Percentiles rank a stretch among this genome's conserved stretches.
Evolutionary conservation across 2,888 invertebrate genomes (phyloP).

Genomic region (Dione juno): DNA sequence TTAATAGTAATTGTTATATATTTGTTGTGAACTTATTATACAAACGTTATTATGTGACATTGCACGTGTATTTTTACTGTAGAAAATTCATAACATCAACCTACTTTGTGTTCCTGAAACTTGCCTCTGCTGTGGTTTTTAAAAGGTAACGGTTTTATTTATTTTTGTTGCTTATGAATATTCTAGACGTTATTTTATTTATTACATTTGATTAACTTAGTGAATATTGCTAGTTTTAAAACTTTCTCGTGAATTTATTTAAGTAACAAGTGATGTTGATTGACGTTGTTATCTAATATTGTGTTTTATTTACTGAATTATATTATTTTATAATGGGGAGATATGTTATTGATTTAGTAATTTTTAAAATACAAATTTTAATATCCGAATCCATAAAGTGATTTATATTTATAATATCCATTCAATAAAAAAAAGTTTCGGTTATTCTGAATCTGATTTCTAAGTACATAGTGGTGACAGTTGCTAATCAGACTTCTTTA

Average conservation of each 20-base stretch:
- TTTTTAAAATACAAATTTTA: not conserved
- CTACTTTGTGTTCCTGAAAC: slow-evolving; percentile 77
- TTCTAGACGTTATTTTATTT: slow-evolving; percentile 3
- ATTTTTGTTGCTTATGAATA: slow-evolving; percentile 42
- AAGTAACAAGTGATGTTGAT: slow-evolving; percentile 21
- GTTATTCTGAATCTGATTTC: not conserved
- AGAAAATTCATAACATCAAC: slow-evolving; percentile 59
- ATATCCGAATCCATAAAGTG: not conserved
- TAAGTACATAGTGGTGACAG: no score
- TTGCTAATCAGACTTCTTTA: no score
- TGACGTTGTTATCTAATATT: slow-evolving; percentile 29
- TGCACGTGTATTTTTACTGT: slow-evolving; percentile 61
- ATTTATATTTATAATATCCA: not conserved
- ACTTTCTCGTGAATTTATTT: slow-evolving; percentile 8
- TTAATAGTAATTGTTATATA: slow-evolving; percentile 53
- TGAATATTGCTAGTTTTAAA: not conserved
- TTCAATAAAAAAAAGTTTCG: not conserved
- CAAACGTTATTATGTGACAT: slow-evolving; percentile 58
- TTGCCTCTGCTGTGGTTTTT: slow-evolving; percentile 71
- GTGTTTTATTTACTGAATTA: slow-evolving; percentile 25
- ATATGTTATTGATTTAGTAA: not conserved
- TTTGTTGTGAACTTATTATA: slow-evolving; percentile 65
- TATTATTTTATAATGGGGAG: not conserved
- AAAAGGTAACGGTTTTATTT: slow-evolving; percentile 77
- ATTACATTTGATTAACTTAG: not conserved